These are phyloP conservation scores for Macquaria ambigua DNA, from an alignment of 2,113 vertebrate species.

Conservation along the genomic window DNA sequence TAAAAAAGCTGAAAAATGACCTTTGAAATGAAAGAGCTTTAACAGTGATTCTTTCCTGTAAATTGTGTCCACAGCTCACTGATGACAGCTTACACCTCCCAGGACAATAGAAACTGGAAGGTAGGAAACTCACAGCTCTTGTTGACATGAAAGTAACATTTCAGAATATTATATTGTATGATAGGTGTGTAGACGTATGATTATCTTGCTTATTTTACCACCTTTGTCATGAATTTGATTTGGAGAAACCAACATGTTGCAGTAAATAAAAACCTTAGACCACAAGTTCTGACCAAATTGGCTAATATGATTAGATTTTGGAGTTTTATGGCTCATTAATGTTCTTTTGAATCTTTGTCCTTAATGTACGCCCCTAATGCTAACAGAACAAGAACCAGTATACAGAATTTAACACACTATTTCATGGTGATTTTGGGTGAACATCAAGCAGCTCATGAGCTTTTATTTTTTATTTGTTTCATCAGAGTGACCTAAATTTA, in stretches of 20 bases:
- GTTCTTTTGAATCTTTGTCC: no score
- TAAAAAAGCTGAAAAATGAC: neutral
- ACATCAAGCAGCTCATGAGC: neutral
- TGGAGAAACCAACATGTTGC: no score
- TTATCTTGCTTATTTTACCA: no score
- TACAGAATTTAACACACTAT: neutral
- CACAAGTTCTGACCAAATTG: no score
- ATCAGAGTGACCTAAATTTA: slow-evolving; percentile 16
- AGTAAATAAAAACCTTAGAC: no score
- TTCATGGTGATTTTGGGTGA: neutral
- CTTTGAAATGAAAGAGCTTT: neutral
- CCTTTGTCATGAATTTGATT: no score
- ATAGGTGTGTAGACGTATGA: no score
- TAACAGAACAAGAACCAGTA: neutral
- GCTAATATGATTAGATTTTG: no score
- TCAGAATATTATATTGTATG: no score
- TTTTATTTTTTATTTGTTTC: neutral
- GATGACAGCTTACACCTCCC: neutral
- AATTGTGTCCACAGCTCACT: slow-evolving; percentile 54
- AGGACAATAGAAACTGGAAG: slow-evolving; percentile 50
- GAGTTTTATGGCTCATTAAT: no score
- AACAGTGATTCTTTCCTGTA: neutral
- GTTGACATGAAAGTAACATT: neutral
- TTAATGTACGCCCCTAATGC: neutral
- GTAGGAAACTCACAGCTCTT: slow-evolving; percentile 24